These are phyloP conservation scores for Istiophorus platypterus DNA, from an alignment of 2,113 vertebrate genomes.

Conservation along the genomic window DNA sequence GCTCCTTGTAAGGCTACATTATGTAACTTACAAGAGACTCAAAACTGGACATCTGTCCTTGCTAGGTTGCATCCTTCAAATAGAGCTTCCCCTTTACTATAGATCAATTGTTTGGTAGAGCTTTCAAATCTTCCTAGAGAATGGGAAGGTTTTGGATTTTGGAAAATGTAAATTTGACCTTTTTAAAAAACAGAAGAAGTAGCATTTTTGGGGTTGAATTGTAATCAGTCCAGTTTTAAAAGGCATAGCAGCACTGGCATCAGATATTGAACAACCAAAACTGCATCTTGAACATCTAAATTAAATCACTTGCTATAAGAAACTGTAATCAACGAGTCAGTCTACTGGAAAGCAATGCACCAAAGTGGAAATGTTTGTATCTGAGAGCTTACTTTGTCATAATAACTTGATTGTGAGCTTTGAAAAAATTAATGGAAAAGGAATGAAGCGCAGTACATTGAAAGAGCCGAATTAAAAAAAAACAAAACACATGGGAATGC, in stretches of 20 bases:
- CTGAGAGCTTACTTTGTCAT: not conserved
- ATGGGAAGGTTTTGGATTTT: not conserved
- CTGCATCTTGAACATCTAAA: too few relatives aligned
- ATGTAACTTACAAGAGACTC: not conserved
- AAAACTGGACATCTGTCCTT: not conserved
- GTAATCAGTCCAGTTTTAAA: too few relatives aligned
- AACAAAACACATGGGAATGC: too few relatives aligned
- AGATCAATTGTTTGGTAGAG: too few relatives aligned
- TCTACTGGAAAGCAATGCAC: not conserved
- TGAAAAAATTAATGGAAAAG: not conserved
- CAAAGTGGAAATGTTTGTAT: not conserved
- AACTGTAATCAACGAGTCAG: too few relatives aligned
- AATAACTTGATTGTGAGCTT: not conserved
- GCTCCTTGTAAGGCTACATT: not conserved
- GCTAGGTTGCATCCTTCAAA: not conserved
- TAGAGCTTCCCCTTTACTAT: too few relatives aligned
- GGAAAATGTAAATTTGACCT: not conserved
- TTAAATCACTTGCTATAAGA: not conserved
- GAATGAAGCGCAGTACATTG: too few relatives aligned
- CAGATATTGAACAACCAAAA: too few relatives aligned
- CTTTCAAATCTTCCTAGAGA: not conserved
- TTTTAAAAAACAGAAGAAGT: not conserved
- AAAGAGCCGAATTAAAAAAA: too few relatives aligned
- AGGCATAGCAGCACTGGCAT: too few relatives aligned
- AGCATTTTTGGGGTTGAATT: too few relatives aligned